Conservation (phyloP, 2,797 vertebrate species). For the Botia kubotai region DNA sequence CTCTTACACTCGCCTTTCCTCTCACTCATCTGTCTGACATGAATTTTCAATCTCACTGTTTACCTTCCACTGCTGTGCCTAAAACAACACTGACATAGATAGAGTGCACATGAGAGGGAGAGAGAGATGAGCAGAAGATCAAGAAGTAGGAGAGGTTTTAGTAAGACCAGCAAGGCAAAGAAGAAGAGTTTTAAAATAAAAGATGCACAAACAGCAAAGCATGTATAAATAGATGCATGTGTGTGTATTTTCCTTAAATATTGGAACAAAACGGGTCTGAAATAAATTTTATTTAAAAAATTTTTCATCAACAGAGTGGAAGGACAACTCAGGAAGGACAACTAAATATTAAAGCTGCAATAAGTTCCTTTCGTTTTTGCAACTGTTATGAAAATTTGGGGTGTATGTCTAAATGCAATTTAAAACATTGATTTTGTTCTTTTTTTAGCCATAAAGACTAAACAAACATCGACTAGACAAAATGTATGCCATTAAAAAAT, state of each 20-base stretch:
- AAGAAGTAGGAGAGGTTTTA: conserved; percentile 53
- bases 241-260: neutral
- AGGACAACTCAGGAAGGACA: no score
- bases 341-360: no score
- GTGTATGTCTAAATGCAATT: no score
- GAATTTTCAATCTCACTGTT: conserved; percentile 86
- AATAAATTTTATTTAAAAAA: no score
- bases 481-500: no score
- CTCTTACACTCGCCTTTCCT: conserved; percentile 65
- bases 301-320: neutral
- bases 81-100: conserved; percentile 80
- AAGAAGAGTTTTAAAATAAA: conserved; percentile 34
- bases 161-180: conserved; percentile 26
- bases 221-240: neutral
- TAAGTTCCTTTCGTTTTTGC: neutral
- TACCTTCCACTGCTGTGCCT: conserved; percentile 84
- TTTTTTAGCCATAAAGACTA: neutral
- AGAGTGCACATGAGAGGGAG: conserved; percentile 58
- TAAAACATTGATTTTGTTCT: no score
- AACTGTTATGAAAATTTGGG: no score
- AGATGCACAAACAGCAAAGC: conserved; percentile 71
- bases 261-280: neutral
- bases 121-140: conserved; percentile 61
- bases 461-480: no score
- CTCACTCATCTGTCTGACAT: conserved; percentile 83